Evolutionary conservation across 2,888 invertebrate genomes (phyloP).

Genomic region (Pherbina coryleti): DNA sequence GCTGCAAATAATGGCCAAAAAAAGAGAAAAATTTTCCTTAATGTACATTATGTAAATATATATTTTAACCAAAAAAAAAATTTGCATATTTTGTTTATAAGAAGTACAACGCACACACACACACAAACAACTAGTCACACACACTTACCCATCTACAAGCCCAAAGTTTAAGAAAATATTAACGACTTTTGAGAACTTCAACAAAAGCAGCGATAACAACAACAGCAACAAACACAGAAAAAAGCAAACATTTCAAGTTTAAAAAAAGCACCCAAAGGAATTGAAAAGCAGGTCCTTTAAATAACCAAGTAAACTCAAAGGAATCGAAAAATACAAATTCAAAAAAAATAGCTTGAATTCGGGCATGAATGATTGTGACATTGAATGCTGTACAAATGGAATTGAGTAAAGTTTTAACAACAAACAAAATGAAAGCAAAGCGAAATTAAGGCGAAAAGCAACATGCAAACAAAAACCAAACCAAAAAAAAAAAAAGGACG

Average conservation of each 20-base stretch:
- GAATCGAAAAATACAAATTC: constrained; percentile 25
- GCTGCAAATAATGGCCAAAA: background rate
- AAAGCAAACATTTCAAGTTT: background rate
- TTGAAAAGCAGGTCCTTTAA: constrained; percentile 45
- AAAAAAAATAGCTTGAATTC: constrained; percentile 28
- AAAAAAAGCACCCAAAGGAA: constrained; percentile 26
- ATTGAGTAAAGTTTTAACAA: constrained; percentile 27
- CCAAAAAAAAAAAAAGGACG: background rate
- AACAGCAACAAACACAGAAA: background rate
- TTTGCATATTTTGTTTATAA: constrained; percentile 24
- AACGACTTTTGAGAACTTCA: constrained; percentile 30
- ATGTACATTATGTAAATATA: background rate
- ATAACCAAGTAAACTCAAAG: background rate
- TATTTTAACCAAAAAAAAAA: constrained; percentile 13
- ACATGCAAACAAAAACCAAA: background rate
- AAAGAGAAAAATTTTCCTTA: background rate
- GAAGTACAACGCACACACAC: background rate
- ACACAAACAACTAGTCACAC: background rate
- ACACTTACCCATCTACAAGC: background rate
- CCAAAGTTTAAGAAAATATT: constrained; percentile 31
- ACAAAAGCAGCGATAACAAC: background rate
- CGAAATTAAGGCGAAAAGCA: constrained; percentile 5
- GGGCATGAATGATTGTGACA: constrained; percentile 35
- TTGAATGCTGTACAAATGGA: constrained; percentile 30
- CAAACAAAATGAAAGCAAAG: constrained; percentile 9